Percentiles rank a stretch among this genome's conserved stretches.
Conservation (phyloP, 2,888 invertebrate genomes). For the Parascotia fuliginaria region DNA sequence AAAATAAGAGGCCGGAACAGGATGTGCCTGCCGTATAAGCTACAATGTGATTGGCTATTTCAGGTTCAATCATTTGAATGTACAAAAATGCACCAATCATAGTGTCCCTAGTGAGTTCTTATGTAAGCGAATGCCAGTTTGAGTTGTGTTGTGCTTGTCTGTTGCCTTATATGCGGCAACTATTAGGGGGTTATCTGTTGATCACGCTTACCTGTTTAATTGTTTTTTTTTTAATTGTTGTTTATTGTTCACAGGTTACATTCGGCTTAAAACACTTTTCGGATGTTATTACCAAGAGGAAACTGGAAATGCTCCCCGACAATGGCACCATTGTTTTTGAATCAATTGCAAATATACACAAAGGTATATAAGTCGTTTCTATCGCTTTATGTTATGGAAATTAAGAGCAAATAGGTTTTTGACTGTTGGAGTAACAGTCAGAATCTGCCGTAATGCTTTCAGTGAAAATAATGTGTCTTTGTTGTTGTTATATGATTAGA, state of each 20-base stretch:
- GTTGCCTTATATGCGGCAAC: too few relatives aligned
- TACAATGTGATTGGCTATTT: too few relatives aligned
- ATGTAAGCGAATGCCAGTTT: too few relatives aligned
- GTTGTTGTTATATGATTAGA: too few relatives aligned
- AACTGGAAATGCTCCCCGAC: constrained; percentile 96
- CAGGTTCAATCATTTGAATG: too few relatives aligned
- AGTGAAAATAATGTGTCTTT: neutral
- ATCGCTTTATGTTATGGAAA: constrained; percentile 1
- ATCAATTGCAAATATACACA: constrained; percentile 95
- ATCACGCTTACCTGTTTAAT: neutral
- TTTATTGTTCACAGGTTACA: constrained; percentile 67
- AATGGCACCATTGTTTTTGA: constrained; percentile 97
- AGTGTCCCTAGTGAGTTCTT: too few relatives aligned
- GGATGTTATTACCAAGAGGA: constrained; percentile 96
- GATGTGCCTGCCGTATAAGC: too few relatives aligned
- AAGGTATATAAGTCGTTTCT: constrained; percentile 71
- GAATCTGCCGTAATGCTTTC: neutral
- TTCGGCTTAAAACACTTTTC: constrained; percentile 93
- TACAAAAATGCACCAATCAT: too few relatives aligned
- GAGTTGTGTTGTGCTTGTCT: too few relatives aligned
- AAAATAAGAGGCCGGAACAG: too few relatives aligned
- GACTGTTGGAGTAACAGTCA: neutral
- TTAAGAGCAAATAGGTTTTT: constrained; percentile 5
- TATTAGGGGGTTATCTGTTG: too few relatives aligned
- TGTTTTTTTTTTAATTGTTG: constrained; percentile 14